Evolutionary conservation across 2,888 invertebrate genomes (phyloP).

Genomic region (Oligia latruncula): DNA sequence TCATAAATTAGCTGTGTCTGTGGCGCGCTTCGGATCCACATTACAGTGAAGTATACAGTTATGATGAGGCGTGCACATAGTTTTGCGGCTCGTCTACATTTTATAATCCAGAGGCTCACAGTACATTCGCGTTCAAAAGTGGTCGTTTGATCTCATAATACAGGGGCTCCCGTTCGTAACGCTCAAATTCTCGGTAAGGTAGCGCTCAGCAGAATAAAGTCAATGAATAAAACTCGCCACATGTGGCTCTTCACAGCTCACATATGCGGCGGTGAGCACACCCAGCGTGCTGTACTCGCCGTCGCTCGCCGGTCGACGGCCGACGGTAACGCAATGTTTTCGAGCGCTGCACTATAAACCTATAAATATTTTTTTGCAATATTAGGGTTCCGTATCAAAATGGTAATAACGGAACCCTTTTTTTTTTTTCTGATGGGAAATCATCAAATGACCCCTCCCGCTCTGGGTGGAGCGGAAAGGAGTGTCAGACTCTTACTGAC

Average conservation of each 20-base stretch:
- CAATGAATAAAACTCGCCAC: constrained; percentile 26
- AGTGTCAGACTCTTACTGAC: no score
- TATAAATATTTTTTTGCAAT: constrained; percentile 57
- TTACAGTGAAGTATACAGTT: constrained; percentile 23
- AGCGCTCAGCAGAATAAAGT: constrained; percentile 16
- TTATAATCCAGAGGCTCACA: constrained; percentile 8
- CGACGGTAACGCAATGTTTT: constrained; percentile 28
- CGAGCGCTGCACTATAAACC: constrained; percentile 11
- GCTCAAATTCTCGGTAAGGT: constrained; percentile 9
- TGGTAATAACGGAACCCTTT: no score
- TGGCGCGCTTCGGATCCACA: not conserved
- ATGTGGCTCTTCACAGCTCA: constrained; percentile 15
- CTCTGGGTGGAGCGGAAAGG: no score
- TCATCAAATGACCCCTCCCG: no score
- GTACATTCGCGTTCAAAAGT: constrained; percentile 13
- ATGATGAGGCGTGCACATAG: constrained; percentile 9
- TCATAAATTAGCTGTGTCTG: constrained; percentile 11
- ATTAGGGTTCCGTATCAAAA: no score
- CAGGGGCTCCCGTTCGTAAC: constrained; percentile 13
- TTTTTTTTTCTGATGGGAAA: no score
- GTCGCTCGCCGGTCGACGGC: not conserved
- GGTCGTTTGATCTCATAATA: constrained; percentile 31
- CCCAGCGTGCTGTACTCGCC: not conserved
- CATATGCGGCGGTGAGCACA: not conserved
- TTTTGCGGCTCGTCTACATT: not conserved